These are phyloP conservation scores for Magallana nippona DNA, from an alignment of 2,888 invertebrate species.

Conservation along the genomic window DNA sequence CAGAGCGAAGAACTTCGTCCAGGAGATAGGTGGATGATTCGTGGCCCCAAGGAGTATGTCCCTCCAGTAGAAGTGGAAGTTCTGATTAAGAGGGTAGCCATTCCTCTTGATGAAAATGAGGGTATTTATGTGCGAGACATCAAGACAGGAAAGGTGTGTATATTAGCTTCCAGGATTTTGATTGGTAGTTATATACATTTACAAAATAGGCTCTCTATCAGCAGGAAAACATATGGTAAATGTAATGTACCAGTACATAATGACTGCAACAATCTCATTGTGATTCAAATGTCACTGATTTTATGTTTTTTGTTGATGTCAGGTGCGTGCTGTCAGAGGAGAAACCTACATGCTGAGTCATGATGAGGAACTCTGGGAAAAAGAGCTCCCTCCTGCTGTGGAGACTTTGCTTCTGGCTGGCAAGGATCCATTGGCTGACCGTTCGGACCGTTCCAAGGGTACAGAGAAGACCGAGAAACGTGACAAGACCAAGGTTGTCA, in stretches of 20 bases:
- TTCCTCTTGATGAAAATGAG: conserved; percentile 82
- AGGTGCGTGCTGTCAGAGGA: conserved; percentile 80
- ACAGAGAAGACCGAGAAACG: conserved; percentile 56
- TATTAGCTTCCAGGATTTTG: background rate
- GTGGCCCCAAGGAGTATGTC: conserved; percentile 82
- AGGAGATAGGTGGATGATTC: conserved; percentile 82
- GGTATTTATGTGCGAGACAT: conserved; percentile 82
- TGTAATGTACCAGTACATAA: too few species aligned
- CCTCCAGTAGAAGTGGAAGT: conserved; percentile 82
- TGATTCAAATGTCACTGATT: too few species aligned
- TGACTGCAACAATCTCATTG: too few species aligned
- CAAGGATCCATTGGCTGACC: conserved; percentile 81
- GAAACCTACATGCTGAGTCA: conserved; percentile 82
- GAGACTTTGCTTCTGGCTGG: conserved; percentile 74
- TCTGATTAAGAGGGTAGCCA: conserved; percentile 79
- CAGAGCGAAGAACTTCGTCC: conserved; percentile 74
- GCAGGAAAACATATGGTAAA: too few species aligned
- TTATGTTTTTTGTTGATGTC: conserved; percentile 31
- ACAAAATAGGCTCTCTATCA: background rate
- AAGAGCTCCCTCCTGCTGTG: conserved; percentile 79
- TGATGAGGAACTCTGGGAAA: conserved; percentile 80
- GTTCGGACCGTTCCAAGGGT: conserved; percentile 67
- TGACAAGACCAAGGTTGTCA: conserved; percentile 79
- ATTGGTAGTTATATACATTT: background rate
- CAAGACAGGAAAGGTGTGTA: conserved; percentile 78